A percentile compares a stretch with the other conserved stretches of the same genome.
Conservation (phyloP, 2,797 vertebrate genomes). For the Karalla daura region DNA sequence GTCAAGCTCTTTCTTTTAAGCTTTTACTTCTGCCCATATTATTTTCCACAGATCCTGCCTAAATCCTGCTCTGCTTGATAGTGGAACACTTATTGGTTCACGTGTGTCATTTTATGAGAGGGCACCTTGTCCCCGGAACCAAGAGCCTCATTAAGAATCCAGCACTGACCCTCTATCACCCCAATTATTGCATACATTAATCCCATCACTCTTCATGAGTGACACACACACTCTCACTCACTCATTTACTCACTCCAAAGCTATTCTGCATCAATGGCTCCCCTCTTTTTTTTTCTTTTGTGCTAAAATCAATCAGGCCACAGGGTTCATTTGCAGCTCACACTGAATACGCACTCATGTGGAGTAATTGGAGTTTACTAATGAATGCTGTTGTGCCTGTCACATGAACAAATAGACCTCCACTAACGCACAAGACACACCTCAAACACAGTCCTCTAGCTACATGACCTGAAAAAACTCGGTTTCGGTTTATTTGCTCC, state of each 20-base stretch:
- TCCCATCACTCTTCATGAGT: slow-evolving; percentile 33
- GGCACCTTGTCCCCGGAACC: slow-evolving; percentile 49
- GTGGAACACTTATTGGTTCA: slow-evolving; percentile 37
- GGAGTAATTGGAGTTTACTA: slow-evolving; percentile 28
- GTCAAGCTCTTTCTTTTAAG: neutral
- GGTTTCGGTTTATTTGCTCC: slow-evolving; percentile 23
- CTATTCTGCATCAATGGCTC: slow-evolving; percentile 21
- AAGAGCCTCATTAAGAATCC: slow-evolving; percentile 52
- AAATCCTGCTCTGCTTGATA: neutral
- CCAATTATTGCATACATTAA: slow-evolving; percentile 65
- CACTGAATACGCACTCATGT: slow-evolving; percentile 31
- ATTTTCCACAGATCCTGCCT: neutral
- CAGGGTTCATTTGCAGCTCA: slow-evolving; percentile 34
- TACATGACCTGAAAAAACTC: slow-evolving; percentile 4
- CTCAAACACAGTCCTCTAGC: neutral
- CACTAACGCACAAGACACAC: neutral
- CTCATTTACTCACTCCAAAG: neutral
- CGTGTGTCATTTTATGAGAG: slow-evolving; percentile 47
- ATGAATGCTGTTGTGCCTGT: slow-evolving; percentile 22
- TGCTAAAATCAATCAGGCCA: slow-evolving; percentile 50
- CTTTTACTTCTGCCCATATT: neutral
- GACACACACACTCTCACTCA: slow-evolving; percentile 9
- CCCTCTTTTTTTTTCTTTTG: slow-evolving; percentile 56
- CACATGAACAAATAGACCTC: slow-evolving; percentile 7
- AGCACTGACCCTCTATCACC: slow-evolving; percentile 51